phyloP scores from a whole-genome alignment of 1,140 invertebrate species.

The Saxidomus purpurata region DNA sequence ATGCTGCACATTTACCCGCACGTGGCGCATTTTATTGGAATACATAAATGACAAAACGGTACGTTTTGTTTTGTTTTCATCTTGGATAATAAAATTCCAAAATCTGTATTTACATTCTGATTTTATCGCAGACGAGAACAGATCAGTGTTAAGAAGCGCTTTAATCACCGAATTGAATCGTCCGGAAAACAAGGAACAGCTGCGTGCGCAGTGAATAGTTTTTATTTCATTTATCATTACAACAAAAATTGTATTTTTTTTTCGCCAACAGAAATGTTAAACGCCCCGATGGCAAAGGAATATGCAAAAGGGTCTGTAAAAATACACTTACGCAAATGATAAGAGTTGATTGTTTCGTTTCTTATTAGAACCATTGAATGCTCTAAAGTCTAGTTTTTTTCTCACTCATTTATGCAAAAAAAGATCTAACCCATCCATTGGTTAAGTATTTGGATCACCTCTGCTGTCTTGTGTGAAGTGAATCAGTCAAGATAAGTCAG shows the following conservation, averaged over 20 bases:
- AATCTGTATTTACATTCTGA: not conserved
- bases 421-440: too few species aligned
- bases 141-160: constrained; percentile 32
- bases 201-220: constrained; percentile 25
- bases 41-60: not conserved
- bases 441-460: too few species aligned
- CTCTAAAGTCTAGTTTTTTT: too few species aligned
- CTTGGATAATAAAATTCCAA: constrained; percentile 3
- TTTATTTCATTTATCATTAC: constrained; percentile 35
- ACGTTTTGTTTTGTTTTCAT: not conserved
- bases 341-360: too few species aligned
- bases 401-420: too few species aligned
- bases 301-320: not conserved
- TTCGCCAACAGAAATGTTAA: not conserved
- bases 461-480: too few species aligned
- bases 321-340: not conserved
- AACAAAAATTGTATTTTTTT: not conserved
- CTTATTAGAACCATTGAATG: too few species aligned
- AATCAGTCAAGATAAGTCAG: too few species aligned
- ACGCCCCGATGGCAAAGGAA: constrained; percentile 10
- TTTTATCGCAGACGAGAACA: not conserved
- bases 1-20: too few species aligned
- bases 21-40: not conserved
- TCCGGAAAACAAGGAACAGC: constrained; percentile 43
- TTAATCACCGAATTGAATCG: constrained; percentile 45